Conservation (phyloP, 92 coral and sea anemone genomes). For the Micromussa lordhowensis region DNA sequence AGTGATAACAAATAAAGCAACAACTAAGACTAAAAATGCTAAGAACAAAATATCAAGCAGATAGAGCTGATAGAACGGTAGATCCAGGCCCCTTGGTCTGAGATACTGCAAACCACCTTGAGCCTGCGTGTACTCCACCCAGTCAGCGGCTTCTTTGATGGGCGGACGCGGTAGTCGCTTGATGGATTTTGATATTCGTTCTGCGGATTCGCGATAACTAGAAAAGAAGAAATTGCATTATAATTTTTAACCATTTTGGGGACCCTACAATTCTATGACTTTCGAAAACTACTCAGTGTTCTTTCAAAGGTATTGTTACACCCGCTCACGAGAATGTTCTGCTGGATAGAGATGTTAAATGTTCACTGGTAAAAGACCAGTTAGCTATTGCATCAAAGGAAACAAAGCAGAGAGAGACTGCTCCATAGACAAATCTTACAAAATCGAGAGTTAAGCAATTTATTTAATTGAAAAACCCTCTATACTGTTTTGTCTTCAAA, state of each 20-base stretch:
- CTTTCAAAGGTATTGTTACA: neutral
- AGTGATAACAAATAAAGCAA: neutral
- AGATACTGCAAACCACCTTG: slow-evolving; percentile 57
- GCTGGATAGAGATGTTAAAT: neutral
- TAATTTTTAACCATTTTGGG: neutral
- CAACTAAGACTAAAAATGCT: slow-evolving; percentile 1
- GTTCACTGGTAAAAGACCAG: too few relatives aligned
- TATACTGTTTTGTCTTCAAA: too few relatives aligned
- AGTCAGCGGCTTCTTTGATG: slow-evolving; percentile 63
- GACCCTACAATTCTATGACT: neutral
- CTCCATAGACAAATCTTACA: too few relatives aligned
- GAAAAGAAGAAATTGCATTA: neutral
- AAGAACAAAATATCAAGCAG: slow-evolving; percentile 48
- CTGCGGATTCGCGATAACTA: slow-evolving; percentile 51
- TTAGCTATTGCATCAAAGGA: too few relatives aligned
- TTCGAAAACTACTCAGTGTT: neutral
- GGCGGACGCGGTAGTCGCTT: slow-evolving; percentile 57
- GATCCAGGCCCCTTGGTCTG: slow-evolving; percentile 48
- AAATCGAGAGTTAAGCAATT: too few relatives aligned
- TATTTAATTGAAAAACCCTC: too few relatives aligned
- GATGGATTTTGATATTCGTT: slow-evolving; percentile 33
- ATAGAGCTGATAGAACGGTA: slow-evolving; percentile 62
- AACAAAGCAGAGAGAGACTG: too few relatives aligned
- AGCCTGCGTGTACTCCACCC: slow-evolving; percentile 58
- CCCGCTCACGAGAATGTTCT: neutral